A percentile compares a stretch with the other conserved stretches of the same genome.
These are phyloP conservation scores for Nymphicus hollandicus DNA, from an alignment of 2,113 vertebrate genomes.

Conservation along the genomic window DNA sequence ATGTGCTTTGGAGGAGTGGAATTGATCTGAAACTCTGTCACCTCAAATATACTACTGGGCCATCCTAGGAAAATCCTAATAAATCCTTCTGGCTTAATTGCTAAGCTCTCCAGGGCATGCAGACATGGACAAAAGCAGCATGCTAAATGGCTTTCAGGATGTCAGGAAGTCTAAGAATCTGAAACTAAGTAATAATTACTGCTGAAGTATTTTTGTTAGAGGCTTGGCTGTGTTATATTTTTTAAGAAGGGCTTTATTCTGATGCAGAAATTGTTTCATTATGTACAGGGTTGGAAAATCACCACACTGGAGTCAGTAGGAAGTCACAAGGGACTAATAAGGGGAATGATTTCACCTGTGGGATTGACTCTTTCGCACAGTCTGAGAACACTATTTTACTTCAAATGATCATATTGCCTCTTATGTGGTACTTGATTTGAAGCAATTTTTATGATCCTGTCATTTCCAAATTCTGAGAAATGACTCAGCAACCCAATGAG, in stretches of 20 bases:
- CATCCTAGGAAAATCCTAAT: slow-evolving; percentile 23
- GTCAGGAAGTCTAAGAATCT: background rate
- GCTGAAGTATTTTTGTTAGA: background rate
- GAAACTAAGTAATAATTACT: background rate
- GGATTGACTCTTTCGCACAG: background rate
- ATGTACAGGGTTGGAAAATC: background rate
- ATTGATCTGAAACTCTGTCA: background rate
- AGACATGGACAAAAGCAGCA: background rate
- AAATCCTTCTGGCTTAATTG: slow-evolving; percentile 35
- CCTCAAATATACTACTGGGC: background rate
- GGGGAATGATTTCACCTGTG: background rate
- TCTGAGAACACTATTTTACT: background rate
- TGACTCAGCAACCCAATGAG: background rate
- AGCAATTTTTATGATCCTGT: background rate
- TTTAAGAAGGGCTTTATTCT: background rate
- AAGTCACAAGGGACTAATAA: background rate
- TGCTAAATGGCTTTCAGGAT: background rate
- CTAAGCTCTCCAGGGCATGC: background rate
- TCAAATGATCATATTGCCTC: background rate
- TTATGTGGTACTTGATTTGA: background rate
- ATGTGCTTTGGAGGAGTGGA: background rate
- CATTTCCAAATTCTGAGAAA: background rate
- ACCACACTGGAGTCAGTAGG: background rate
- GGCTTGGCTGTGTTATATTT: background rate
- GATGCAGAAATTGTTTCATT: background rate